Evolutionary conservation across 2,113 vertebrate genomes (phyloP), one percentile per base, ranked within the genome.

Genomic region (Apaloderma vittatum): DNA sequence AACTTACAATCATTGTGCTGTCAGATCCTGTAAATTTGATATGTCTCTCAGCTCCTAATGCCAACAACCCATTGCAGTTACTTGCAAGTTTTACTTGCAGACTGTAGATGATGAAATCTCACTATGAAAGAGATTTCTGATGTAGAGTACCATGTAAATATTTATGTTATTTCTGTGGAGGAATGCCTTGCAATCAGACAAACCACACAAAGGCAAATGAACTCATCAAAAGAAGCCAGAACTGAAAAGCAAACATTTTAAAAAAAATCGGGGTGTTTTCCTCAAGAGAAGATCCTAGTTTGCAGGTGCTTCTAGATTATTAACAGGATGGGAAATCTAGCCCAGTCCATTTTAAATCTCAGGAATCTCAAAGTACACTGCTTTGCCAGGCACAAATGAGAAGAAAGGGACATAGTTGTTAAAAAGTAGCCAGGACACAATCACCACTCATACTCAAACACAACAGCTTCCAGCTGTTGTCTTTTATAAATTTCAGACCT

Each of bases 181-280:
- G 76, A 82, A 94, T 93, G 96, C 88, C 73, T 93, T 57, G 82
- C 77, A 83, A 84, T 94, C 88, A 95, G 68, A 77, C 48, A 97
- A 78, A 68, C 68, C 86, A 79, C 84, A 96, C 94, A 94, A 96
- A 97, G 96, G 83, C 82, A 96, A 93, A 95, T 59, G 72, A 93
- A 94, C 82, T 85, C 82, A 93, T 93, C 93, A 94, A 95, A 96
- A 76, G 91, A 77, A 93, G 65, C 76, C 86, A 66, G 79, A 90
- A 81, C 73, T 86, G 59, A 86, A 93, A 90, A 52, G 63, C 59
- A 62, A 88, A 92, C 49, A 52, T 34, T 62, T 34, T 62, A 63
- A 59, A 73, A 76, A 52, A 51, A 27, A 20, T n/a, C 11, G 66
- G 11, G 52, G 51, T 81, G 67, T 27, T 82, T 72, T 86, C 43